Conservation (phyloP, 2,113 vertebrate species). For the Gymnorhina tibicen region DNA sequence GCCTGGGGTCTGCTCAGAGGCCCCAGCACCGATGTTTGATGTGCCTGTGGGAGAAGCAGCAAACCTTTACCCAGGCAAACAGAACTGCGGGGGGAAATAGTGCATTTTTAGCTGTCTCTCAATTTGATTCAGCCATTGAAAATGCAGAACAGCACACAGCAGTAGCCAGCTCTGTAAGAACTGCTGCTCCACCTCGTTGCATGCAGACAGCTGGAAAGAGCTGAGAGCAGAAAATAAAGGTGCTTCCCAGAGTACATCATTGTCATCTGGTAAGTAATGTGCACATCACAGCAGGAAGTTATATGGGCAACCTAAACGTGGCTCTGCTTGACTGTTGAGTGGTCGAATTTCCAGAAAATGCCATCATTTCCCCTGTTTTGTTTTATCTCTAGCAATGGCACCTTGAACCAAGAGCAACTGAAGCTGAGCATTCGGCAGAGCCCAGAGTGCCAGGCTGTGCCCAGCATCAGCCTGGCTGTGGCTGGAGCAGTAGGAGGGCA, state of each 20-base stretch:
- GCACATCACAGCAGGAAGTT: background rate
- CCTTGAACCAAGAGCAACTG: background rate
- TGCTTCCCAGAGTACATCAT: background rate
- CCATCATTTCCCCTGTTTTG: accelerated
- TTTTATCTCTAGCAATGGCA: background rate
- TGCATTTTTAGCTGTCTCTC: background rate
- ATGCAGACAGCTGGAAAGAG: background rate
- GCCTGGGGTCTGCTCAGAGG: background rate
- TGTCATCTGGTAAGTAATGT: background rate
- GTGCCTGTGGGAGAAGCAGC: background rate
- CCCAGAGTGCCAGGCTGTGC: background rate
- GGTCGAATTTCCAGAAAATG: background rate
- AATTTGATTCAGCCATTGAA: background rate
- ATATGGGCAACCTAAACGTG: background rate
- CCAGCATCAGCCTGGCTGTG: background rate
- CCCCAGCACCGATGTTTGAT: accelerated
- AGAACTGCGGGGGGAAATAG: background rate
- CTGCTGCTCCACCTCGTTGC: background rate
- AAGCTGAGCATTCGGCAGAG: background rate
- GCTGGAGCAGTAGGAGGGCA: accelerated
- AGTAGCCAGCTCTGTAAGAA: background rate
- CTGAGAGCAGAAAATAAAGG: background rate
- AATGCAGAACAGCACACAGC: background rate
- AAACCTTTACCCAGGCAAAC: background rate
- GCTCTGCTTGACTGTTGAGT: background rate